These are phyloP conservation scores for Petrolisthes cinctipes DNA, from an alignment of 2,888 invertebrate genomes.

Conservation along the genomic window DNA sequence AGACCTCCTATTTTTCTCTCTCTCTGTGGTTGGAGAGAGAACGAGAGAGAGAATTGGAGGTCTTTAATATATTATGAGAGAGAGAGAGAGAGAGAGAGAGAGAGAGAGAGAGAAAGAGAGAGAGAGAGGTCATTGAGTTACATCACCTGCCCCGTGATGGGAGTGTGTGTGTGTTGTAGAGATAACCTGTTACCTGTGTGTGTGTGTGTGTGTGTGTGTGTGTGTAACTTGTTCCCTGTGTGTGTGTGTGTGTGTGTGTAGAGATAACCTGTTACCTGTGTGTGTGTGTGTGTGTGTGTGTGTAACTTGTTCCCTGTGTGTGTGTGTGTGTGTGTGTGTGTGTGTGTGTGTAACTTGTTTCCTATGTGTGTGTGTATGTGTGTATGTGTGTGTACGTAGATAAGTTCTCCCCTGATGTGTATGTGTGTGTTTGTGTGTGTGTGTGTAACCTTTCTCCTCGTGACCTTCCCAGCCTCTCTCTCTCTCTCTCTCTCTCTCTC, in stretches of 20 bases:
- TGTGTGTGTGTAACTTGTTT: not conserved
- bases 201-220: conserved; percentile 1
- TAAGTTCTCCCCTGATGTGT: no score
- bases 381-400: not conserved
- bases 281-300: not conserved
- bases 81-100: not conserved
- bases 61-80: no score
- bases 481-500: no score
- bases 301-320: not conserved
- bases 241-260: not conserved
- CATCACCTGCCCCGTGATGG: no score
- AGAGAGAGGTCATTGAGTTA: no score
- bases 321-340: not conserved
- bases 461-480: no score
- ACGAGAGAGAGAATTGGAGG: no score
- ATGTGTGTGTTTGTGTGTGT: not conserved
- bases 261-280: not conserved
- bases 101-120: not conserved
- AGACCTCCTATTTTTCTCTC: no score
- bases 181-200: not conserved
- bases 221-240: not conserved
- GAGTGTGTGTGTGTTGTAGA: not conserved
- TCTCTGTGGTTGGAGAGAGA: no score
- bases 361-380: not conserved
- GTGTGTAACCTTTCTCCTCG: no score